Base-by-base conservation (phyloP, 2,797 vertebrate genomes). In the Anomalospiza imberbis region DNA sequence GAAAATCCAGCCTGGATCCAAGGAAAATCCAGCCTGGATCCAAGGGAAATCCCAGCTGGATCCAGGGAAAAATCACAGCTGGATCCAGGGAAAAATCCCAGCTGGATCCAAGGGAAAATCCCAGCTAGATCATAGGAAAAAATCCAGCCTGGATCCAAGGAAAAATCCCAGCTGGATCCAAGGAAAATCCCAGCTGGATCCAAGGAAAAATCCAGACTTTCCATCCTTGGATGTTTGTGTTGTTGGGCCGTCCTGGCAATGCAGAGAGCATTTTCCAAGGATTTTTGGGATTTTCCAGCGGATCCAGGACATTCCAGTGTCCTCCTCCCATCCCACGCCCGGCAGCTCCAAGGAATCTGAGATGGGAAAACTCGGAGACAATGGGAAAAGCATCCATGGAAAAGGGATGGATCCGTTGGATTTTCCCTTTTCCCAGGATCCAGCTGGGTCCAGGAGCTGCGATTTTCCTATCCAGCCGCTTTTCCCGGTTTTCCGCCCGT, bases 401-500 rank as follows among this genome's bases (percentile, higher is more conserved):
- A 24, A 31, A 70, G 12, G 20, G 15, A 18, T 8, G 29, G 48
- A 53, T 53, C 21, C 1, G 20, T 5, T 40, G 5, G 10, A 8
- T 40, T 51, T 31, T 22, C 36, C 36, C 15, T 6, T 51, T 51
- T 40, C 12, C 28, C 34, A 4, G 2, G 15, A 38, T 31, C 48
- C 34, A 10, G 34, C 8, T 1, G 1, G 20, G 9, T 31, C 66
- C 11, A 1, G 48, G 48, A 40, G 36, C 6, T 5, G 34, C 3
- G 1, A 4, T 68, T 63, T 51, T 31, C 34, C 66, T 28, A 40
- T 18, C 28, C 3, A 0, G 34, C 38, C 4, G 2, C 11, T 70
- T 24, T 40, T 70, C 66, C 66, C 0, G 1, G 11, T 31, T 68
- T 51, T 38, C 66, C 7, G 4, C 14, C 26, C 7, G 10, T 3